phyloP scores from a whole-genome alignment of 1,140 invertebrate genomes.

The Octopus sinensis region DNA sequence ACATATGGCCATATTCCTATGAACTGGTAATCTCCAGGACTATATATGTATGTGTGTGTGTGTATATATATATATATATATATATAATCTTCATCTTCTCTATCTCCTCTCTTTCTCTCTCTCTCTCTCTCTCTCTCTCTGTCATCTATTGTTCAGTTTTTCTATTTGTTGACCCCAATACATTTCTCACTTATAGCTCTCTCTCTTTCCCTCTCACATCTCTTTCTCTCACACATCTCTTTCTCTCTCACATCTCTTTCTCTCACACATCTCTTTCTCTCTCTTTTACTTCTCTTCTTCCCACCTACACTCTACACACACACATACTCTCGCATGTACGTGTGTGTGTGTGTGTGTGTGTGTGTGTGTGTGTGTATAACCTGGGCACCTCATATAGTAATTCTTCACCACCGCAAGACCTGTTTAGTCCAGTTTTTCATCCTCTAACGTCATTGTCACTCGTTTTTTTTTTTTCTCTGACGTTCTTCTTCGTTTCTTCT shows the following conservation, averaged over 20 bases:
- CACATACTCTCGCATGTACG: no score
- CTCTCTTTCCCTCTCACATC: background rate
- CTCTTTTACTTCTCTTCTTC: background rate
- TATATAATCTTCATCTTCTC: background rate
- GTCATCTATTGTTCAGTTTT: background rate
- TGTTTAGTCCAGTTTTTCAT: no score
- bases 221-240: background rate
- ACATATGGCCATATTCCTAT: no score
- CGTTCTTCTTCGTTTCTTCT: background rate
- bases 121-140: background rate
- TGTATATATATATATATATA: no score
- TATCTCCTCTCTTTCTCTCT: background rate
- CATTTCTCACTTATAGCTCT: background rate
- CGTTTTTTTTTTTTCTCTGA: background rate
- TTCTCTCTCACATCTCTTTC: background rate
- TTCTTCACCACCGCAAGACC: no score
- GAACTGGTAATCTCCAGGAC: no score
- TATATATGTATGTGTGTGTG: no score
- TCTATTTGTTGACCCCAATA: background rate
- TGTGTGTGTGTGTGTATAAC: no score
- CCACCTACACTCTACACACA: no score
- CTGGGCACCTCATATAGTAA: no score
- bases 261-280: background rate
- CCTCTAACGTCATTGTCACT: no score
- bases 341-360: no score